Evolutionary conservation across 2,113 vertebrate species (phyloP), one percentile per base, ranked within the genome.

Genomic region (Tupaia chinensis): DNA sequence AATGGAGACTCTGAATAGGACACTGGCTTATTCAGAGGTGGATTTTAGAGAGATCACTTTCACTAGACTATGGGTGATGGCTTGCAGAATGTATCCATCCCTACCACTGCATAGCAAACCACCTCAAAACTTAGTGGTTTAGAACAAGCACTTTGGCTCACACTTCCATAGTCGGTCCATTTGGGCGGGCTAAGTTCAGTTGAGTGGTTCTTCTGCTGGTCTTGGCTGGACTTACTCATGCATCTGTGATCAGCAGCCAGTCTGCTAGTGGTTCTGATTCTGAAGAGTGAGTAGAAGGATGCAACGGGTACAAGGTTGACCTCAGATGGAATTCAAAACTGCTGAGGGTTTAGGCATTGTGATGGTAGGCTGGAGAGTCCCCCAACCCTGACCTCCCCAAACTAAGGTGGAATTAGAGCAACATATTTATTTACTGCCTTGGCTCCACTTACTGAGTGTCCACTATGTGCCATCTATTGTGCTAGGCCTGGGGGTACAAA

Each of bases 391-490:
- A 54, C 27, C 65, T 73, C 69, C 25, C 32, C 68, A 29, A 53
- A 15, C 56, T 7, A 12, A 83, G 68, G 23, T 17, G 56, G 20
- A n/a, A 29, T 1, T 66, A 44, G 60, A 72, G 56, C 23, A 9
- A 23, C 61, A 19, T 60, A 32, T 8, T 14, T 44, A 0, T 10
- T 16, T 72, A 15, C 44, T 20, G 70, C 23, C 29, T 11, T 54
- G 22, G 29, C 22, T 27, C 3, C 19, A 17, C 11, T 10, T 1
- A 9, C 3, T 29, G 6, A 1, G 4, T 20, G 34, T 13, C 65
- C 12, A 9, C 0, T 20, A 10, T 25, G 1, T 1, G 12, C 9
- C 22, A 1, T 58, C 19, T 1, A 20, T 13, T 1, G 7, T 2
- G 3, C 0, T 0, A 63, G n/a, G 60, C 61, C 0, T 0, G 3